Evolutionary conservation across 92 coral and sea anemone species (phyloP), one percentile per base, ranked within the genome.

Genomic region (Pocillopora meandrina): DNA sequence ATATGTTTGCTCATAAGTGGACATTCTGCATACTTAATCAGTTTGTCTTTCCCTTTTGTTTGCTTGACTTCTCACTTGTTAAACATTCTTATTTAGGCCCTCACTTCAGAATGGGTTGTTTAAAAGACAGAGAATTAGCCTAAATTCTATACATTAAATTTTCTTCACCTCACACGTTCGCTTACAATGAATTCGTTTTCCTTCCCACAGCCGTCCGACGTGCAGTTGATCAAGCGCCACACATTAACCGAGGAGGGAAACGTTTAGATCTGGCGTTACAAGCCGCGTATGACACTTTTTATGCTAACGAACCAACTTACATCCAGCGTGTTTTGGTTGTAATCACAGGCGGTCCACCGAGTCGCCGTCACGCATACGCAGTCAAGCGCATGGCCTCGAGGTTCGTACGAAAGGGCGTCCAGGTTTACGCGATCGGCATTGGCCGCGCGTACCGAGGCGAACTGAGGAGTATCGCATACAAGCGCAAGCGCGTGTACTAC

Each of bases 261-360:
- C 90, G 93, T 49, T 86, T 93, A 60, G 95, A 93, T 76, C 82
- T 85, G 70, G 97, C 93, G 18, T 84, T 93, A 1, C 82, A 83
- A 35, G 89, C 86, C 13, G 95, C 92, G 9, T 91, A 91, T 76
- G 65, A 80, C 14, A 49, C 76, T 10, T 86, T 93, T 42, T 93
- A 86, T 86, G 75, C 78, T 16, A 73, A 83, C 36, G 95, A 93
- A 69, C 97, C 97, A 20, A 86, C 84, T 75, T 93, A 93, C 82
- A 91, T 93, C 74, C 97, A 88, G 72, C 91, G 94, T 26, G 94
- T 92, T 21, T 71, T 93, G 82, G 90, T 93, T 13, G 91, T 93
- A 26, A 65, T 91, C 47, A 87, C 95, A 56, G 84, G 86, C 47
- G 97, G 97, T 9, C 90, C 90, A 15, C 97, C 94, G 16, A 87